Evolutionary conservation across 2,888 invertebrate species (phyloP), one percentile per base, ranked within the genome.

Genomic region (Drosophila meridionalis): DNA sequence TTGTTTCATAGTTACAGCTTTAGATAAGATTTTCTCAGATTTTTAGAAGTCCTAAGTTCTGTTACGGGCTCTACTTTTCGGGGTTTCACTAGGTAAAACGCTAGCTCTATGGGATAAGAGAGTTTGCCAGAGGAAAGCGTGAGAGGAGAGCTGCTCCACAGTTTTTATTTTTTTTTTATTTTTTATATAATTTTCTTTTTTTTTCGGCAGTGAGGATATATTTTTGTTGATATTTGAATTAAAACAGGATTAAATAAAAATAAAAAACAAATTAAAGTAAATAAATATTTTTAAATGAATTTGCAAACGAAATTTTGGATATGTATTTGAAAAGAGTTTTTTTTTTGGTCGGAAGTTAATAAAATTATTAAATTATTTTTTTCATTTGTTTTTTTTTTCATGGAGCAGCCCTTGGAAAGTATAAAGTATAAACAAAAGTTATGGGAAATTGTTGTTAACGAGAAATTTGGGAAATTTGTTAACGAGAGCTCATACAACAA

Each of bases 1-100:
- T 75, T 80, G 84, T 73, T 87, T 75, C 76, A 90, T 65, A 83
- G 87, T 90, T 82, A 88, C 83, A 83, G 82, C 84, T 75, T 80
- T 73, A 80, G 78, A 65, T 65, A 65, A 67, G 47, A 58, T 71
- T 59, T 80, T 32, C n/a, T 50, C 32, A 69, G 69, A 65, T 50
- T 64, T 71, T 59, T 82, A 78, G 73, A 68, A 62, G 60, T 61
- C 59, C 83, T 87, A 87, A 82, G 83, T 68, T 78, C 69, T 52
- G 68, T 74, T 66, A 70, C 61, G 69, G 84, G 73, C 28, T 62
- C 70, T 70, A 78, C 69, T 78, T 58, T 73, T n/a, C 45, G 38
- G 45, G 61, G 61, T 82, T 64, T 52, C 72, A 64, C 78, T 74
- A 78, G 65, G 50, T 81, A 73, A 64, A 64, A 26, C 67, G 58